Evolutionary conservation across 2,113 vertebrate genomes (phyloP).

Genomic region (Rhynchomys soricoides): DNA sequence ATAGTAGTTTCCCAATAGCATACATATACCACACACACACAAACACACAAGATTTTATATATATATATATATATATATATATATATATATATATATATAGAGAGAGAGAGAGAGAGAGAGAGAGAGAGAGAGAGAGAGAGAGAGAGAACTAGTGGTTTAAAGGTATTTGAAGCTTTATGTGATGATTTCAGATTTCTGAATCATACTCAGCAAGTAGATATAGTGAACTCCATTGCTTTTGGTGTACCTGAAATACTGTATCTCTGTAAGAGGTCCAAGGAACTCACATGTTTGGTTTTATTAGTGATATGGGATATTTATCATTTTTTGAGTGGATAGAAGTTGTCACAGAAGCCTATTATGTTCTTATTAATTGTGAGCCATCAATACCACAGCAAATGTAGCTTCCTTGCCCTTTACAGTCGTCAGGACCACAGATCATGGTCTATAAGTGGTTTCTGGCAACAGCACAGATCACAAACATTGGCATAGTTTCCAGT

Average conservation of each 20-base stretch:
- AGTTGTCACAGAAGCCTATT: background rate
- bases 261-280: background rate
- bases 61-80: no score
- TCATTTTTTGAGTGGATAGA: background rate
- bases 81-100: no score
- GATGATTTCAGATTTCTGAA: slow-evolving; percentile 40
- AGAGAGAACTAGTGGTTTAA: background rate
- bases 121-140: background rate
- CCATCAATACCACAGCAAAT: background rate
- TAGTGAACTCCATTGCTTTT: background rate
- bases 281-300: slow-evolving; percentile 41
- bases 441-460: background rate
- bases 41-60: no score
- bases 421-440: background rate
- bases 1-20: background rate
- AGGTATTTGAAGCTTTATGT: background rate
- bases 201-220: background rate
- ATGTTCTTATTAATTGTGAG: background rate
- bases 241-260: slow-evolving; percentile 40
- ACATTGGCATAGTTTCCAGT: background rate
- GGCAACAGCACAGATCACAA: background rate
- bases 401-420: background rate
- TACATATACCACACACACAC: no score
- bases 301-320: slow-evolving; percentile 17
- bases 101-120: no score